Conservation (phyloP, 2,113 vertebrate species). For the Phodopus roborovskii region DNA sequence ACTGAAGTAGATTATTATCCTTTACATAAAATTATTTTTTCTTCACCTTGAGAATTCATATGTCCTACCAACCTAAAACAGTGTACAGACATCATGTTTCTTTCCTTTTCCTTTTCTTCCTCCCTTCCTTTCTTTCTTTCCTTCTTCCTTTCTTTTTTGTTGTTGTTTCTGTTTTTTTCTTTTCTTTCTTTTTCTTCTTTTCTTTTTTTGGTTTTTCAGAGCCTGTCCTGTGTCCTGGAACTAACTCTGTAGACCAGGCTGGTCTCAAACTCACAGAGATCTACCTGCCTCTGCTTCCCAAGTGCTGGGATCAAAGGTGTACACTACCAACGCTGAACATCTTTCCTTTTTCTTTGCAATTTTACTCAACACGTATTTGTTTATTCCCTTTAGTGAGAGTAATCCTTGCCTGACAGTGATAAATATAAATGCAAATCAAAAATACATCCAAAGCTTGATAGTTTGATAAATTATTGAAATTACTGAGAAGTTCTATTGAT, state of each 20-base stretch:
- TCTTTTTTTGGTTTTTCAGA: too few relatives aligned
- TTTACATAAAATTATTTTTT: not conserved
- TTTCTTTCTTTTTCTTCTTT: too few relatives aligned
- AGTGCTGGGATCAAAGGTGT: too few relatives aligned
- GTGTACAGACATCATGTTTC: fast-evolving
- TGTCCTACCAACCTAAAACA: not conserved
- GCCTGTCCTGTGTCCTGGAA: too few relatives aligned
- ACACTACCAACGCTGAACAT: too few relatives aligned
- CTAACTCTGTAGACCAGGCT: too few relatives aligned
- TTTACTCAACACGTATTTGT: not conserved
- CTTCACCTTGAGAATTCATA: not conserved
- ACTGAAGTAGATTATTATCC: not conserved
- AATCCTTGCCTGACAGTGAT: not conserved
- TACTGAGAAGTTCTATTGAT: not conserved
- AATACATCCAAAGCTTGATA: not conserved
- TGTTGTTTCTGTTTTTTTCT: too few relatives aligned
- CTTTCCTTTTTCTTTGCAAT: not conserved
- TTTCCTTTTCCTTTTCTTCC: not conserved
- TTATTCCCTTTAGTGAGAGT: not conserved
- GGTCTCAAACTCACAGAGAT: too few relatives aligned
- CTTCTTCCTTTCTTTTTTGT: too few relatives aligned
- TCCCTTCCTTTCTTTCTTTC: too few relatives aligned
- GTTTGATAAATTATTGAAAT: not conserved
- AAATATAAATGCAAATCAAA: not conserved
- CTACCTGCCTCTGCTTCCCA: too few relatives aligned